phyloP scores from a whole-genome alignment of 2,888 invertebrate genomes.

The Cephus runcator region DNA sequence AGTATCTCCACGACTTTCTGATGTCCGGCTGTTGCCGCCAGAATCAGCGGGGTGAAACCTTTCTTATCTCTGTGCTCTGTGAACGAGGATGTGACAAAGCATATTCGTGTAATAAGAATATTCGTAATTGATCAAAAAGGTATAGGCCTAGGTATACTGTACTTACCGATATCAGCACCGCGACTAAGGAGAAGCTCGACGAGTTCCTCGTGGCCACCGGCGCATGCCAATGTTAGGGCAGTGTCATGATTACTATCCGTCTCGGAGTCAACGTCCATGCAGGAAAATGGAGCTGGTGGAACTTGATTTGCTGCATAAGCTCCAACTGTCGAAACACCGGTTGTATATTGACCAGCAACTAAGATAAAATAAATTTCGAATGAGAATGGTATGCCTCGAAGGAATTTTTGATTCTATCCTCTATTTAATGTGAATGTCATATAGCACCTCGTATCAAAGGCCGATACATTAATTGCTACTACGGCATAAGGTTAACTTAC shows the following conservation, averaged over 20 bases:
- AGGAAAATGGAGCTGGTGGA: slow-evolving; percentile 72
- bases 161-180: slow-evolving; percentile 85
- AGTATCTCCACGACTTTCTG: slow-evolving; percentile 92
- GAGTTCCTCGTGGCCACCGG: slow-evolving; percentile 96
- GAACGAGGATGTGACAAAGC: slow-evolving; percentile 13
- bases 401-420: background rate
- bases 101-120: slow-evolving; percentile 1
- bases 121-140: slow-evolving; percentile 4
- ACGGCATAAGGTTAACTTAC: slow-evolving; percentile 39
- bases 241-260: slow-evolving; percentile 99
- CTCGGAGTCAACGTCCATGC: slow-evolving; percentile 95
- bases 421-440: background rate
- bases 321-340: slow-evolving; percentile 43
- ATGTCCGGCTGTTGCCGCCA: slow-evolving; percentile 97
- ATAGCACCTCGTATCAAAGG: background rate
- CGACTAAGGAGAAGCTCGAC: slow-evolving; percentile 91
- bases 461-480: background rate
- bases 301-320: slow-evolving; percentile 54
- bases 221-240: slow-evolving; percentile 95
- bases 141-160: background rate
- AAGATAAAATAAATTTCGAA: slow-evolving; percentile 1
- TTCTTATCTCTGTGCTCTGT: slow-evolving; percentile 97
- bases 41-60: slow-evolving; percentile 96
- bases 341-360: slow-evolving; percentile 51
- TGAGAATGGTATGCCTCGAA: background rate